These are phyloP conservation scores for Equus przewalskii DNA, from an alignment of 2,113 vertebrate genomes.

Conservation along the genomic window DNA sequence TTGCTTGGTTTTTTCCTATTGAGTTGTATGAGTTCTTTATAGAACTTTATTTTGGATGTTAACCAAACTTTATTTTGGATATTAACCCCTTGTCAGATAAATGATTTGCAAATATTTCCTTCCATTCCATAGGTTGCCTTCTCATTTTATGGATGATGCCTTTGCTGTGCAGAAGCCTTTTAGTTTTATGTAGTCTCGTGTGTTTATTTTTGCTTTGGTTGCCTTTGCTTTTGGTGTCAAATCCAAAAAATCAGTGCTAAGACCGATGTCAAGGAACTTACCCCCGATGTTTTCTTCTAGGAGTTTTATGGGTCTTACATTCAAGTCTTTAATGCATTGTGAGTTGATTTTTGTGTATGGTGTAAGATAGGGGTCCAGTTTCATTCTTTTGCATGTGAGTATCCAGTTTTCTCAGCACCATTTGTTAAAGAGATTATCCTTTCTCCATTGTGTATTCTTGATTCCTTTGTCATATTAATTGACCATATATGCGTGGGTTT, in stretches of 20 bases:
- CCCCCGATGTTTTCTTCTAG: background rate
- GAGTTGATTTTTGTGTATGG: background rate
- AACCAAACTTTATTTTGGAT: too few species aligned
- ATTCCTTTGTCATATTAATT: background rate
- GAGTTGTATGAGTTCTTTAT: too few species aligned
- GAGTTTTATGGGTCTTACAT: background rate
- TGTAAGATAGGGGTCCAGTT: background rate
- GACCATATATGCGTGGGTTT: background rate
- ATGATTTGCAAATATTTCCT: too few species aligned
- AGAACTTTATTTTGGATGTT: too few species aligned
- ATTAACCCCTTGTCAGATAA: too few species aligned
- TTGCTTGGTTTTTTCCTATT: too few species aligned
- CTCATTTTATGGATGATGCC: too few species aligned
- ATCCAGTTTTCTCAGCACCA: background rate
- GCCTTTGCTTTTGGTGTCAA: background rate
- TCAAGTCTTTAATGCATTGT: background rate
- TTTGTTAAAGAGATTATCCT: background rate
- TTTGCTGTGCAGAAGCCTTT: background rate
- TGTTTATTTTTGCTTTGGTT: background rate
- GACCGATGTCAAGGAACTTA: background rate
- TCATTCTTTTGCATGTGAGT: background rate
- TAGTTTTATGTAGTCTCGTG: background rate
- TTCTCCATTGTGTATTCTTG: background rate
- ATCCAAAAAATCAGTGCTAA: background rate
- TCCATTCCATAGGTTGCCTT: too few species aligned